Conservation (phyloP, 2,797 vertebrate genomes). For the Rhabdomys pumilio region DNA sequence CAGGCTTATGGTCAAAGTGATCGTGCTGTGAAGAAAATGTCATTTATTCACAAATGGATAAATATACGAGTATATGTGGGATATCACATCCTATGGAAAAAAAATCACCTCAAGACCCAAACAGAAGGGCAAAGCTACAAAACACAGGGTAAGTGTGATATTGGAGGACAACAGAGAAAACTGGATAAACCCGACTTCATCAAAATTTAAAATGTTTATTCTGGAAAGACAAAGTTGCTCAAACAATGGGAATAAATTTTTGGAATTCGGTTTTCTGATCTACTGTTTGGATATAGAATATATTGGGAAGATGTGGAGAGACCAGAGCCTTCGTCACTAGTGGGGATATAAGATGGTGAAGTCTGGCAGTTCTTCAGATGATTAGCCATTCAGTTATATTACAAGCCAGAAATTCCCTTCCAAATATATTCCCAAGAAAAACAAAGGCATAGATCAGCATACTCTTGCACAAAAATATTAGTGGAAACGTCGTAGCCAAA, state of each 20-base stretch:
- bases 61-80: neutral
- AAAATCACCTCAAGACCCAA: slow-evolving; percentile 48
- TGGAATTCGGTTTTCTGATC: slow-evolving; percentile 20
- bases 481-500: neutral
- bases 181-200: neutral
- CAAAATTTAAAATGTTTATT: slow-evolving; percentile 17
- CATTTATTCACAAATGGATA: neutral
- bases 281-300: neutral
- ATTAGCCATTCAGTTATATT: neutral
- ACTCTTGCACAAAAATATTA: neutral
- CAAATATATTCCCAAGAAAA: neutral
- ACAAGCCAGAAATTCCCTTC: slow-evolving; percentile 3
- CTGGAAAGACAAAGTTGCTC: neutral
- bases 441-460: neutral
- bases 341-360: neutral
- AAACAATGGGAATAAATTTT: slow-evolving; percentile 10
- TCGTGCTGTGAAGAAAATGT: neutral
- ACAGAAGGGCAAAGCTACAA: slow-evolving; percentile 23
- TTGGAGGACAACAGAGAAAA: neutral
- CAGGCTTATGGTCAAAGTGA: neutral
- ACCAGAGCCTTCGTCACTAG: neutral
- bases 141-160: neutral
- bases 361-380: neutral
- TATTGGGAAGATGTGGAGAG: neutral
- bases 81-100: neutral